These are phyloP conservation scores for Sphenopsis melanotis DNA, from an alignment of 2,797 vertebrate species.

Conservation along the genomic window DNA sequence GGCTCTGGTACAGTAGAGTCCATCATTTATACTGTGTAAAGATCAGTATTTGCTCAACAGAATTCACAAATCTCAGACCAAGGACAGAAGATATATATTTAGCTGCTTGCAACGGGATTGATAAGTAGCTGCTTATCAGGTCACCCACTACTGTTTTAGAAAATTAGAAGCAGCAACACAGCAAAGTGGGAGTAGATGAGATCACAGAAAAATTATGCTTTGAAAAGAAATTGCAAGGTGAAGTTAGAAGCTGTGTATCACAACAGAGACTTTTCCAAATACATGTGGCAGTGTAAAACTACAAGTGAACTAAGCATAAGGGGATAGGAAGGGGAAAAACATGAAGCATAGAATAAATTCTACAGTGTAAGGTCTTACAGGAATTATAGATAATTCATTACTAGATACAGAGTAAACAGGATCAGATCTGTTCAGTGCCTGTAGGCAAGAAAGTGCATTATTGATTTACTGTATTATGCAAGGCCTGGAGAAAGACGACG, in stretches of 20 bases:
- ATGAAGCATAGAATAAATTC: neutral
- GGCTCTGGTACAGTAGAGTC: neutral
- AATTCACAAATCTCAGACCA: neutral
- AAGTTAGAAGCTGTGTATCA: neutral
- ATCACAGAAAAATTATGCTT: neutral
- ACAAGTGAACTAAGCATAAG: neutral
- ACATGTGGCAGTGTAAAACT: neutral
- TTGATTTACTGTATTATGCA: conserved; percentile 41
- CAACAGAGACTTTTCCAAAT: neutral
- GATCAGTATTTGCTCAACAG: neutral
- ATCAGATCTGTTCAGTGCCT: neutral
- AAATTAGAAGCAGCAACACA: neutral
- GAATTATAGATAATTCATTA: conserved; percentile 37
- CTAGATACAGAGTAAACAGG: conserved; percentile 20
- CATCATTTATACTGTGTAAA: neutral
- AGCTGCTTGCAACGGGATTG: neutral
- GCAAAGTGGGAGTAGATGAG: neutral
- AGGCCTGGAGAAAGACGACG: neutral
- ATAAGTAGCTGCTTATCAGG: neutral
- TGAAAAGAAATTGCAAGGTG: neutral
- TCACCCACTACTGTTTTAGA: neutral
- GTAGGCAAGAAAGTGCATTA: conserved; percentile 27
- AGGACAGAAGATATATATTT: neutral
- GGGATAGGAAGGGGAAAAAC: neutral
- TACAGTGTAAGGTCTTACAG: neutral